Evolutionary conservation across 2,888 invertebrate genomes (phyloP), one percentile per base, ranked within the genome.

Genomic region (Morinoia aosen): DNA sequence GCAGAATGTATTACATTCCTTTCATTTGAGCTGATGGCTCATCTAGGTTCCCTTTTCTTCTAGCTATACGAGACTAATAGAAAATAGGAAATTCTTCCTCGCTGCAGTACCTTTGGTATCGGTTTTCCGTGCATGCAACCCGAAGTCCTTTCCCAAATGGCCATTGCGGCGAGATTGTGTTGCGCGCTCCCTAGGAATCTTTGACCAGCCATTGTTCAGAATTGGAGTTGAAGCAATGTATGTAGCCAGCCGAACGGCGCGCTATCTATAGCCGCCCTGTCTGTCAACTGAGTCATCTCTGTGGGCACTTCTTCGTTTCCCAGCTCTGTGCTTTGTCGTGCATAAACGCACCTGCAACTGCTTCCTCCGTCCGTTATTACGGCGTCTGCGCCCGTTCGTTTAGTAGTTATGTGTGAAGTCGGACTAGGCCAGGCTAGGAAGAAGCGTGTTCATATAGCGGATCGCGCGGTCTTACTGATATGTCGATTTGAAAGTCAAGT

Each of bases 271-370:
- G 76, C 76, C 61, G 61, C 61, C 76, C 33, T 76, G 76, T 33
- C 76, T 76, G 76, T 76, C 76, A 76, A 76, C 76, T 76, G 76
- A 76, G 76, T 76, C 76, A 76, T 76, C 76, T 33, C 76, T 33
- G 76, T 33, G 33, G 16, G 76, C 76, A 76, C 76, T 33, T 76
- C 76, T 76, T 19, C 76, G 76, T 76, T 76, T 19, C 76, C 76
- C 76, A 25, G 8, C 76, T 76, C 25, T 76, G 76, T 76, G 76
- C 33, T 76, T 76, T 76, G 76, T 76, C 76, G 19, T 76, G 76
- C 33, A 76, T 76, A 16, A 76, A 76, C 76, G 33, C 25, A 33
- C 76, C 8, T 3, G 25, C 48, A 48, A 48, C 48, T 48, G 48
- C 48, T 48, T 48, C 5, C 5, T 4, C 48, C 48, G 48, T 48